Conservation (phyloP, 2,888 invertebrate genomes). For the Leptodirus hochenwartii region DNA sequence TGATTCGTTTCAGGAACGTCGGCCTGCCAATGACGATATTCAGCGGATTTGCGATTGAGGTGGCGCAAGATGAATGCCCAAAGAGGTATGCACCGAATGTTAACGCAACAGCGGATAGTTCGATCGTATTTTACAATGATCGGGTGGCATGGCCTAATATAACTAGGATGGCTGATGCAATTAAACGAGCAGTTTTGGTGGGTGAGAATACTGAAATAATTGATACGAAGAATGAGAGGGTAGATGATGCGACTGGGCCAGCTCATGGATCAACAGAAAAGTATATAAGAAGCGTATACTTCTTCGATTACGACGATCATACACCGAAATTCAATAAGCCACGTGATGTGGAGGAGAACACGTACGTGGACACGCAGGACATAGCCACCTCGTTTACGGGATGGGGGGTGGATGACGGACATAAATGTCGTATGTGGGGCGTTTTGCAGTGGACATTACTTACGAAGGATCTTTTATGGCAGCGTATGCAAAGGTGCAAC, state of each 20-base stretch:
- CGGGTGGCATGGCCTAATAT: constrained; percentile 14
- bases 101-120: constrained; percentile 6
- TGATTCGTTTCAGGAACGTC: constrained; percentile 26
- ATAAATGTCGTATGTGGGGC: constrained; percentile 14
- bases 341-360: constrained; percentile 19
- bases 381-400: constrained; percentile 12
- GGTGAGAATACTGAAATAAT: constrained; percentile 16
- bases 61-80: constrained; percentile 35
- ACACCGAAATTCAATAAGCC: constrained; percentile 8
- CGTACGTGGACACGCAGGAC: constrained; percentile 18
- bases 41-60: constrained; percentile 35
- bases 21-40: constrained; percentile 25
- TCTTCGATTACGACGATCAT: constrained; percentile 15
- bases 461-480: constrained; percentile 13
- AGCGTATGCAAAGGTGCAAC: constrained; percentile 14
- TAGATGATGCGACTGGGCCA: constrained; percentile 9
- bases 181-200: constrained; percentile 15
- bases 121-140: constrained; percentile 16
- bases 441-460: constrained; percentile 13
- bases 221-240: too few species aligned
- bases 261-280: constrained; percentile 3
- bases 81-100: constrained; percentile 17
- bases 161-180: constrained; percentile 9
- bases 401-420: constrained; percentile 12
- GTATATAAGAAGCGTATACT: constrained; percentile 19